Evolutionary conservation across 1,140 invertebrate species (phyloP), one percentile per base, ranked within the genome.

Genomic region (Ectropis grisescens): DNA sequence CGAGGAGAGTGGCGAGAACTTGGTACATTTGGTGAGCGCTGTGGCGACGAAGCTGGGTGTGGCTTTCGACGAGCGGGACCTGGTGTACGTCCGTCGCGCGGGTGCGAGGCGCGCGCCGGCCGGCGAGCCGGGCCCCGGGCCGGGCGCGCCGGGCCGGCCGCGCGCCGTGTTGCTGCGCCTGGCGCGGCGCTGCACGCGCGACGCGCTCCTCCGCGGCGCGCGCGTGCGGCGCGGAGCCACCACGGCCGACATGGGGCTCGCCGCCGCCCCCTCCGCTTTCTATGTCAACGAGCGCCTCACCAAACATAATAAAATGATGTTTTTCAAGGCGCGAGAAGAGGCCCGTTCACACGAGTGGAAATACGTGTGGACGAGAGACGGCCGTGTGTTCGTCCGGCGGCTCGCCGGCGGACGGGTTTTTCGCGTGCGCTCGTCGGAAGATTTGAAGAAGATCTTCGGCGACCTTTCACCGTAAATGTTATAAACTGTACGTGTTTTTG

Each of bases 371-470:
- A 19, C 16, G 8, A 19, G 8, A 30, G 29, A 41, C 29, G 43
- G 26, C n/a, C 30, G 30, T 10, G 37, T 40, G 33, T 58, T n/a
- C 14, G 14, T 13, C 33, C 16, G 16, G 16, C 16, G 8, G 16
- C 3, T 8, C 16, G 16, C 3, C 16, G 16, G 16, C 16, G 8
- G 8, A 8, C 16, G 8, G 16, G 16, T 8, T 8, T 19, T 4
- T 19, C 16, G 3, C 16, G 8, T 19, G 3, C 3, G 16, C 3
- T 19, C 16, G 3, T 3, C 3, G 16, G 16, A 3, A 4, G 16
- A 19, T 8, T 19, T 19, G 3, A 4, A 3, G 16, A 3, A 8
- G 16, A 8, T 19, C 8, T 19, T 19, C 8, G 16, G 16, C 3
- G 3, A 3, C 8, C 3, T 3, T 8, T 19, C 16, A 19, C 3